These are phyloP conservation scores for Potorous gilbertii DNA, from an alignment of 2,797 vertebrate genomes.

Conservation along the genomic window DNA sequence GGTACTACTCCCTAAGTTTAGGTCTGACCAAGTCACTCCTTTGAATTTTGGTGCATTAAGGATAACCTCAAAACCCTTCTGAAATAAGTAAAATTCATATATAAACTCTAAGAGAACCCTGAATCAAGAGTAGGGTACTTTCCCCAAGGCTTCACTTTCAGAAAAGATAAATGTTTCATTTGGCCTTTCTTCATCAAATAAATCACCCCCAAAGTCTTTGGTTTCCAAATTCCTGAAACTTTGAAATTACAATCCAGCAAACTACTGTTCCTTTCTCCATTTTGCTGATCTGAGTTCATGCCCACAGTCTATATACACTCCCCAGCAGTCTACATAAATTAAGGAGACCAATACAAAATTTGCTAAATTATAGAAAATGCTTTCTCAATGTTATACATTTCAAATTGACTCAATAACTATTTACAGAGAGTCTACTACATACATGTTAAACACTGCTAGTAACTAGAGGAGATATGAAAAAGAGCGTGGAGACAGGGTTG, in stretches of 20 bases:
- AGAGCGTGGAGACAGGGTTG: neutral
- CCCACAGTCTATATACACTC: neutral
- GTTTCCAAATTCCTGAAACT: neutral
- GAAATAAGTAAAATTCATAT: neutral
- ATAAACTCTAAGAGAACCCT: neutral
- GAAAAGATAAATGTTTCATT: neutral
- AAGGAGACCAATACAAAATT: neutral
- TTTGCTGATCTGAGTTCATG: neutral
- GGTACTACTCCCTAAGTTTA: neutral
- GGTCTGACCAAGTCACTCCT: neutral
- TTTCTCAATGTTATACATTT: neutral
- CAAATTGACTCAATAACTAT: neutral
- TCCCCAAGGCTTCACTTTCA: neutral
- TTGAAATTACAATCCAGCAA: neutral
- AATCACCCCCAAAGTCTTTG: neutral
- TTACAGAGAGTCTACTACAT: neutral
- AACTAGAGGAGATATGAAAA: neutral
- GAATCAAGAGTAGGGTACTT: neutral
- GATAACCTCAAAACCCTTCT: neutral
- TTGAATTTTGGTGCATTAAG: neutral
- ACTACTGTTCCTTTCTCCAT: neutral
- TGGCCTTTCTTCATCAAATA: neutral
- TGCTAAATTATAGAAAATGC: neutral
- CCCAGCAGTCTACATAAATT: neutral
- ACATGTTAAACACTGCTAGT: neutral